Conservation (phyloP, 2,797 vertebrate genomes). For the Siniperca scherzeri region DNA sequence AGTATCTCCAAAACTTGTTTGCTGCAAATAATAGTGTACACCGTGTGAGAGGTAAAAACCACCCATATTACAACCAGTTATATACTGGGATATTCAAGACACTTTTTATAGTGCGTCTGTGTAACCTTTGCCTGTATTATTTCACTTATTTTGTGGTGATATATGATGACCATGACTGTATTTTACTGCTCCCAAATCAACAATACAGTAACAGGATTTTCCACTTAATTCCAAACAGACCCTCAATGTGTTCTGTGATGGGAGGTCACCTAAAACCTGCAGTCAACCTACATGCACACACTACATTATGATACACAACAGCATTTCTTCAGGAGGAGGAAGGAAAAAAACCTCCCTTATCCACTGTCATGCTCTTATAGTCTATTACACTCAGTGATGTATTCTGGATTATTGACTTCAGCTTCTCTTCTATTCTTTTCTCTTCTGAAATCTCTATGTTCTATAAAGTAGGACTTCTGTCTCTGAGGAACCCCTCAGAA, state of each 20-base stretch:
- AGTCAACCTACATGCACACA: constrained; percentile 15
- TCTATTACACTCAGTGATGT: constrained; percentile 18
- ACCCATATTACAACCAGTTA: neutral
- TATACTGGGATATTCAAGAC: neutral
- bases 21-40: neutral
- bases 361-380: constrained; percentile 28
- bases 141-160: constrained; percentile 39
- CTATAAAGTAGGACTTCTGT: constrained; percentile 27
- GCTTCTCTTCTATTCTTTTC: constrained; percentile 15
- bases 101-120: constrained; percentile 4
- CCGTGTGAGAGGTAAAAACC: neutral
- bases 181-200: constrained; percentile 62
- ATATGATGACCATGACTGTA: constrained; percentile 26
- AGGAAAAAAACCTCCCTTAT: constrained; percentile 35
- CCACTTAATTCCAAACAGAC: constrained; percentile 51
- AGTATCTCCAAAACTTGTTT: neutral
- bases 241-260: constrained; percentile 25
- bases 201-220: constrained; percentile 54
- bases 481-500: constrained; percentile 44
- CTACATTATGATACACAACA: constrained; percentile 39
- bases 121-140: constrained; percentile 28
- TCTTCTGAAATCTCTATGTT: constrained; percentile 20
- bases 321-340: constrained; percentile 30
- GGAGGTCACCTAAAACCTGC: constrained; percentile 32
- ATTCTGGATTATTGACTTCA: constrained; percentile 14